Base-by-base conservation (phyloP, 2,113 vertebrate genomes). In the Electrona antarctica region DNA sequence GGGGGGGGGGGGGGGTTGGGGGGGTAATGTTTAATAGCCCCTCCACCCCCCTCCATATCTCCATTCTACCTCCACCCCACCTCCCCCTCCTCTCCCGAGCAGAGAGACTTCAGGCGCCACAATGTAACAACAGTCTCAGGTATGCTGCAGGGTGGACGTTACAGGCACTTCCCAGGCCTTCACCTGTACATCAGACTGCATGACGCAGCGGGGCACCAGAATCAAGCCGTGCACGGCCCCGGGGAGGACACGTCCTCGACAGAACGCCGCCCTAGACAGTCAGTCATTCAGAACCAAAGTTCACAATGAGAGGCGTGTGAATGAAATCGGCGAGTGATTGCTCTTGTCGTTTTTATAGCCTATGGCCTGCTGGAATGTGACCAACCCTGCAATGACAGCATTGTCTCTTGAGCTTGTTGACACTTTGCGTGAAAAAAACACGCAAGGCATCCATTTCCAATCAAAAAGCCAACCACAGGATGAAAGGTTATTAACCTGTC, bases 41-140 rank as follows among this genome's bases (percentile, higher is more conserved):
- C 64, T 29, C 1, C 77, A 68, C 61, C 59, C 62, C 54, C 14
- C 62, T 74, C 82, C 78, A 58, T 47, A 41, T 60, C 60, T 33
- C 48, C 11, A 15, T n/a, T 21, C 54, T 48, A 28, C 14, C 90
- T 80, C 71, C 78, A 71, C 79, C n/a, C 13, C 47, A 13, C 47
- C 12, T 66, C 85, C 83, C 70, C 82, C 78, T 70, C 71, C 80
- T 52, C 77, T 70, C 78, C 74, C 57, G 61, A 71, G 63, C 75
- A 58, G 67, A 58, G 89, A 95, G 94, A 95, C 92, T 90, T 83
- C 86, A 93, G 95, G 95, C 95, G 94, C 94, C 95, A 95, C 89
- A 0, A 80, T 90, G 89, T 93, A 94, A 95, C 95, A 92, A 91
- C 95, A 94, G 94, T 93, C 94, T 94, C 94, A 95, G 95, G 95